phyloP scores from a whole-genome alignment of 2,113 vertebrate genomes.

The Rhabdomys dilectus region DNA sequence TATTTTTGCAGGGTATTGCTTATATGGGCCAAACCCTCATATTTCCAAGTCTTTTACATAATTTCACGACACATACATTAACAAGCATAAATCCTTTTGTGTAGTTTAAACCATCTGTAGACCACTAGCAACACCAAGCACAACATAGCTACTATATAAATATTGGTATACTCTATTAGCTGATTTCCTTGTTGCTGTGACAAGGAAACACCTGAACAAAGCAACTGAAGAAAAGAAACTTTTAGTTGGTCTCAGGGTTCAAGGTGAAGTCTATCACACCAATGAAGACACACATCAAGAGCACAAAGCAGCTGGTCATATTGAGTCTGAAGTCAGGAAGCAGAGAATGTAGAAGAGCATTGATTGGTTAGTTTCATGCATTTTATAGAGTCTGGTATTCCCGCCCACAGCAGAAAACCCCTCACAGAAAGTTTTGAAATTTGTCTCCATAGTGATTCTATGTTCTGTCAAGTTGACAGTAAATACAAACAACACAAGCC shows the following conservation, averaged over 20 bases:
- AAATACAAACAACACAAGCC: neutral
- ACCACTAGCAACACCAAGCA: neutral
- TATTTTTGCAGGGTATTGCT: neutral
- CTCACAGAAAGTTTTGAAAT: neutral
- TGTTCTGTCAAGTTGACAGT: neutral
- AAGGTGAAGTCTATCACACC: neutral
- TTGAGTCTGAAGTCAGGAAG: neutral
- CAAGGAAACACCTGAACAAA: neutral
- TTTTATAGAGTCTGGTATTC: neutral
- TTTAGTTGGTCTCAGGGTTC: neutral
- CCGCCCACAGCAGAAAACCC: neutral
- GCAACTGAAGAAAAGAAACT: neutral
- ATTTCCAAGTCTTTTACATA: neutral
- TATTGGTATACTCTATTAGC: neutral
- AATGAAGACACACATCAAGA: neutral
- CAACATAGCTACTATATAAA: neutral
- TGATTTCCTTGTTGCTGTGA: neutral
- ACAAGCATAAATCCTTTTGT: neutral
- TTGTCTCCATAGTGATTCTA: neutral
- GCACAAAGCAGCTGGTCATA: neutral
- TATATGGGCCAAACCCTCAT: neutral
- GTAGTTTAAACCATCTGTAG: neutral
- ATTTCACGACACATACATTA: neutral
- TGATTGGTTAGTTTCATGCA: neutral
- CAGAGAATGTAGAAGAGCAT: neutral